phyloP scores from a whole-genome alignment of 35 echinoderm and acorn worm species.

The Patiria miniata region DNA sequence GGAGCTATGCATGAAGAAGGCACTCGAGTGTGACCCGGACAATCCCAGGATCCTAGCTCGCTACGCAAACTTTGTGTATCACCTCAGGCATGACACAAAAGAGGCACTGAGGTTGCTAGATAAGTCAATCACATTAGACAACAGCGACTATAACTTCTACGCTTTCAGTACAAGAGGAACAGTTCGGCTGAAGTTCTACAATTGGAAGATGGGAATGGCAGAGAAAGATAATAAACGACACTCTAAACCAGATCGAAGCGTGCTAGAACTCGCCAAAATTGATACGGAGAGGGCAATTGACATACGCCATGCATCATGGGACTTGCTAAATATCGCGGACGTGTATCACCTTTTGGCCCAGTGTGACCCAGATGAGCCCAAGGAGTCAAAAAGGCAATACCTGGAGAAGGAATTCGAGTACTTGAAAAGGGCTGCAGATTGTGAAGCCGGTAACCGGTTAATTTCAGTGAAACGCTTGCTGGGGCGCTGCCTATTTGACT shows the following conservation, averaged over 20 bases:
- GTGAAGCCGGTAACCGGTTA: not conserved
- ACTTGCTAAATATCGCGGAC: not conserved
- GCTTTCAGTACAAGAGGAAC: slow-evolving; percentile 6
- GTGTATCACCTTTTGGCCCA: not conserved
- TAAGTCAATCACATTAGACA: not conserved
- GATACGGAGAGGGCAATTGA: not conserved
- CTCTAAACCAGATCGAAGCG: not conserved
- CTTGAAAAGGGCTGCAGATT: not conserved
- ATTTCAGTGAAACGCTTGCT: not conserved
- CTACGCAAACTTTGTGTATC: slow-evolving; percentile 1
- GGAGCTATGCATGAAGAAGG: slow-evolving; percentile 1
- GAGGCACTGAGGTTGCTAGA: not conserved
- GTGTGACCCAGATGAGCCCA: not conserved
- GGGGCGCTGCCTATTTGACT: not conserved
- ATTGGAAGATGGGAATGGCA: not conserved
- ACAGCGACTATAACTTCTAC: slow-evolving; percentile 22
- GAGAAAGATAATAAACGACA: not conserved
- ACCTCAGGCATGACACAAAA: not conserved
- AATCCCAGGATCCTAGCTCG: not conserved
- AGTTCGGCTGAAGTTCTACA: not conserved
- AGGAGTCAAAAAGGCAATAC: not conserved
- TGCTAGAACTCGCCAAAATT: not conserved
- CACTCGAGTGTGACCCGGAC: not conserved
- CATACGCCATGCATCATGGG: not conserved
- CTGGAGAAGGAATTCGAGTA: not conserved